Percentiles rank a stretch among this genome's conserved stretches.
phyloP scores from a whole-genome alignment of 92 coral and sea anemone genomes.

The Scolanthus callimorphus region DNA sequence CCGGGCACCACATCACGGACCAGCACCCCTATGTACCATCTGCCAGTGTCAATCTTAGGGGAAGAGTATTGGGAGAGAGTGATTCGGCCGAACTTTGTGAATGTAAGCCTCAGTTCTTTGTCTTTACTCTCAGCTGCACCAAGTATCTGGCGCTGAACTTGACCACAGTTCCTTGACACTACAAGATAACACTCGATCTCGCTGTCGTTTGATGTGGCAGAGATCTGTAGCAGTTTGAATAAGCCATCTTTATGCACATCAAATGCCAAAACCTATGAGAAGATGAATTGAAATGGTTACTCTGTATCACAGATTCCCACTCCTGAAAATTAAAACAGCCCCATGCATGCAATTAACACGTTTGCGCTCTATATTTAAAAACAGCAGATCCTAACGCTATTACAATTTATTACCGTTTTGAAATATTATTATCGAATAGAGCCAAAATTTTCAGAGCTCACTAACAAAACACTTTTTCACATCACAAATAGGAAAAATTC shows the following conservation, averaged over 20 bases:
- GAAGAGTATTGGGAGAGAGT: slow-evolving; percentile 82
- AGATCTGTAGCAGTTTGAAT: slow-evolving; percentile 59
- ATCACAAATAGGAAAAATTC: too few relatives aligned
- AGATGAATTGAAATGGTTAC: too few relatives aligned
- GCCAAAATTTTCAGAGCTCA: too few relatives aligned
- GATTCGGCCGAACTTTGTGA: slow-evolving; percentile 74
- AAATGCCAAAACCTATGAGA: slow-evolving; percentile 62
- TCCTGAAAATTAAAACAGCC: too few relatives aligned
- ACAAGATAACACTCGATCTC: slow-evolving; percentile 53
- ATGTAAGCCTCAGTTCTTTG: slow-evolving; percentile 49
- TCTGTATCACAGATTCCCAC: too few relatives aligned
- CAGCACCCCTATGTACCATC: slow-evolving; percentile 88
- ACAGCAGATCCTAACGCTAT: too few relatives aligned
- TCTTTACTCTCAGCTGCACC: slow-evolving; percentile 8
- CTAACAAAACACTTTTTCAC: too few relatives aligned
- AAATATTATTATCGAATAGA: too few relatives aligned
- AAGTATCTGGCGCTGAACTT: slow-evolving; percentile 45
- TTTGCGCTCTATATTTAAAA: too few relatives aligned
- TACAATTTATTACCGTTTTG: too few relatives aligned
- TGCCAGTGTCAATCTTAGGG: slow-evolving; percentile 74
- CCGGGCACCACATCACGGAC: slow-evolving; percentile 21
- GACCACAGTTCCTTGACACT: slow-evolving; percentile 71
- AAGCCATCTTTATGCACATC: slow-evolving; percentile 50
- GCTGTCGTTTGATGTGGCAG: slow-evolving; percentile 54
- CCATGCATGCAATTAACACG: too few relatives aligned